Conservation (phyloP, 2,113 vertebrate species). For the Chiloscyllium plagiosum region DNA sequence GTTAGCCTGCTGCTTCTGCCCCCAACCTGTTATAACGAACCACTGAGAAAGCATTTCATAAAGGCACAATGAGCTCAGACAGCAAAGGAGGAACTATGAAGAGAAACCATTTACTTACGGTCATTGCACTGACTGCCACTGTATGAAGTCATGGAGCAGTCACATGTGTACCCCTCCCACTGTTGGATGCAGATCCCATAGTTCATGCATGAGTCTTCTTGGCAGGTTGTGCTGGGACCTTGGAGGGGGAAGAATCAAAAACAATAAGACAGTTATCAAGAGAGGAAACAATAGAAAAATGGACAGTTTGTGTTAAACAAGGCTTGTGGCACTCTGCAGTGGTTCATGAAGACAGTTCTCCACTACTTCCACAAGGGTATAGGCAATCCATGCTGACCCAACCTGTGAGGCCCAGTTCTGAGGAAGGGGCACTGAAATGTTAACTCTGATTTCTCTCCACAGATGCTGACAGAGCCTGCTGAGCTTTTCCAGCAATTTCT, state of each 20-base stretch:
- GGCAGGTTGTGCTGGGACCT: conserved; percentile 93
- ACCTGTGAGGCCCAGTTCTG: no score
- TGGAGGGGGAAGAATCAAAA: conserved; percentile 43
- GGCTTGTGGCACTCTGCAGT: no score
- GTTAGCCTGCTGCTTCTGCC: background rate
- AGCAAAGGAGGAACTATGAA: background rate
- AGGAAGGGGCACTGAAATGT: no score
- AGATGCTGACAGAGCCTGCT: no score
- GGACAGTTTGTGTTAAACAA: background rate
- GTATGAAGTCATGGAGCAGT: conserved; percentile 97
- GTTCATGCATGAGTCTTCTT: conserved; percentile 94
- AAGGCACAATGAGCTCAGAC: background rate
- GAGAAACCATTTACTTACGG: conserved; percentile 68
- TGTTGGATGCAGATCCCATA: conserved; percentile 95
- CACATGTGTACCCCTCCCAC: conserved; percentile 95
- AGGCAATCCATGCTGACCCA: no score
- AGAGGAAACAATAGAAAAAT: background rate
- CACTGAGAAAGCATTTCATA: no score
- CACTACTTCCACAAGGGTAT: no score
- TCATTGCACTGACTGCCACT: conserved; percentile 91
- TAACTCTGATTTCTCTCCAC: no score
- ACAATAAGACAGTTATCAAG: conserved; percentile 40
- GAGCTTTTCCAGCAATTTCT: no score
- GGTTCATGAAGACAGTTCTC: no score
- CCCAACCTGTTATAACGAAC: background rate